These are phyloP conservation scores for Hydrolagus colliei DNA, from an alignment of 2,797 vertebrate genomes.

Conservation along the genomic window DNA sequence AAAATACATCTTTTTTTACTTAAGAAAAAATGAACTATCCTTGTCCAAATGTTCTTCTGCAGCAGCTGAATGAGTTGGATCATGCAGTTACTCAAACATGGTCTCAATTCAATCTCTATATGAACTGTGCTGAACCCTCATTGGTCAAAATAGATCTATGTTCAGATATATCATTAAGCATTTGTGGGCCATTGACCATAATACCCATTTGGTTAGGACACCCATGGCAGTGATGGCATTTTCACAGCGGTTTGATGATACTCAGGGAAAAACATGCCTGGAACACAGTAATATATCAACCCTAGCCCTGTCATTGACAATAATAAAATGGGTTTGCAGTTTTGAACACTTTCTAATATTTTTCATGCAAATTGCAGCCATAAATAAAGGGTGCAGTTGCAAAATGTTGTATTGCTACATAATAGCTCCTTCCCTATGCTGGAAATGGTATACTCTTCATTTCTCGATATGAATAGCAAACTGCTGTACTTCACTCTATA, in stretches of 20 bases:
- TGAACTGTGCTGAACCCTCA: not conserved
- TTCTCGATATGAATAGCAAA: too few relatives aligned
- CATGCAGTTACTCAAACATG: not conserved
- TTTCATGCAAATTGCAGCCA: too few relatives aligned
- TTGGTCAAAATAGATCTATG: not conserved
- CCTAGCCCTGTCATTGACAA: too few relatives aligned
- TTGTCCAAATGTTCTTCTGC: not conserved
- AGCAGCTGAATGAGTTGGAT: not conserved
- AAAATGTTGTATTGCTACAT: too few relatives aligned
- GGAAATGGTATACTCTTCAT: too few relatives aligned
- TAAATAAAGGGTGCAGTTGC: too few relatives aligned
- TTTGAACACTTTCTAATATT: too few relatives aligned
- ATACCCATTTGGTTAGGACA: constrained; percentile 7
- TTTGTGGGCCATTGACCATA: not conserved
- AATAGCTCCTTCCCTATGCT: too few relatives aligned
- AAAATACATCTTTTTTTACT: too few relatives aligned
- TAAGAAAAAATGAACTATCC: not conserved
- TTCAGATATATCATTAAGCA: not conserved
- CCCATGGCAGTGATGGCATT: not conserved
- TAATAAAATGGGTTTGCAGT: not conserved
- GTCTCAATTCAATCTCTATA: not conserved
- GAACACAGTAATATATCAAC: not conserved
- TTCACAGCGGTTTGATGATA: not conserved
- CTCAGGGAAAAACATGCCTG: too few relatives aligned
- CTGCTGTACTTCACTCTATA: too few relatives aligned